Conservation (phyloP, 2,113 vertebrate genomes). For the Platichthys stellatus region DNA sequence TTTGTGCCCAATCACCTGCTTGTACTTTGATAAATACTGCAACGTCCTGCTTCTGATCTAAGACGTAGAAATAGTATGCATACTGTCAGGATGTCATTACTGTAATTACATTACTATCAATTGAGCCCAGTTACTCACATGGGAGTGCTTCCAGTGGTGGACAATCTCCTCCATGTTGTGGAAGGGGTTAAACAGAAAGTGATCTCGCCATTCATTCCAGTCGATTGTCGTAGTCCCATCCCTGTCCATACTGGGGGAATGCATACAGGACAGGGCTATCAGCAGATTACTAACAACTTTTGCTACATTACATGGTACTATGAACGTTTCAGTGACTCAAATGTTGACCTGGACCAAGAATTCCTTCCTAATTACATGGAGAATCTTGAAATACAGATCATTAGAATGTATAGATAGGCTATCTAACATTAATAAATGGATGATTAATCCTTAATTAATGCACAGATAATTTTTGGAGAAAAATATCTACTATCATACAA, state of each 20-base stretch:
- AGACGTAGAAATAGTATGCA: too few species aligned
- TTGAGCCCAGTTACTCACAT: conserved; percentile 80
- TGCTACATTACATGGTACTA: neutral
- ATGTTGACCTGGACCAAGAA: too few species aligned
- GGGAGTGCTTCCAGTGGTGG: conserved; percentile 92
- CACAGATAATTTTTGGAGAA: too few species aligned
- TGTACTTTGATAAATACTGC: too few species aligned
- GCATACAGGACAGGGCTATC: neutral
- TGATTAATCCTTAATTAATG: too few species aligned
- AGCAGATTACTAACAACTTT: neutral
- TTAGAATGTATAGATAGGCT: too few species aligned
- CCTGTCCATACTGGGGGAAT: conserved; percentile 86
- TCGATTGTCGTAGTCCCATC: conserved; percentile 92
- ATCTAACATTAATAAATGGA: too few species aligned
- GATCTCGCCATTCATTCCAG: conserved; percentile 94
- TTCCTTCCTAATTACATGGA: too few species aligned
- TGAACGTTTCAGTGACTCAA: neutral
- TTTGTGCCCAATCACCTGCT: too few species aligned
- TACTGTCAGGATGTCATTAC: neutral
- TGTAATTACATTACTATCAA: neutral
- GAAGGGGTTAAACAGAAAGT: conserved; percentile 92
- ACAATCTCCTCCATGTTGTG: conserved; percentile 91
- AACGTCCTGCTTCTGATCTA: too few species aligned
- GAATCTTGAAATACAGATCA: too few species aligned
- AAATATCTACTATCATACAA: too few species aligned